Conservation (phyloP, 2,113 vertebrate genomes). For the Pseudorhombus dupliciocellatus region DNA sequence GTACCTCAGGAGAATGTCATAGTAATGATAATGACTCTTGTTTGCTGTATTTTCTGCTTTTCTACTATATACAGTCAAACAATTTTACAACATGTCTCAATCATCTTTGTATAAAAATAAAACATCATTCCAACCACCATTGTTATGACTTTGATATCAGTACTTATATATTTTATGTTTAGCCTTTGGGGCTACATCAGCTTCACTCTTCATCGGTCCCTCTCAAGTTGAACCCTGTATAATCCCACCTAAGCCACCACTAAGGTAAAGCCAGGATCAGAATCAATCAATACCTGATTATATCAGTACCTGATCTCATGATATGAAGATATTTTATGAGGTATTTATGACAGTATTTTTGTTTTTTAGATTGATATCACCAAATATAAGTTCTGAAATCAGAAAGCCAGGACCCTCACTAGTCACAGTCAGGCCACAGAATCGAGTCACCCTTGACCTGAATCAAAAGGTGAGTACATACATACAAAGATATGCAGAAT, state of each 20-base stretch:
- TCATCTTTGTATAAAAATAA: not conserved
- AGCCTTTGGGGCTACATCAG: constrained; percentile 36
- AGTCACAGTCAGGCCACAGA: constrained; percentile 35
- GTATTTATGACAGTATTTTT: not conserved
- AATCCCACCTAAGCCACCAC: constrained; percentile 33
- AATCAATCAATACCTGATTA: not conserved
- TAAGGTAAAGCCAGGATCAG: constrained; percentile 47
- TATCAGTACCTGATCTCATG: not conserved
- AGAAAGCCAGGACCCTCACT: constrained; percentile 7
- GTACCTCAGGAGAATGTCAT: not conserved
- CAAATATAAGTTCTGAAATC: constrained; percentile 26
- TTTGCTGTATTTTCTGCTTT: not conserved
- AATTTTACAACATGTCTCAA: not conserved
- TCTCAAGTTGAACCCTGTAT: constrained; percentile 30
- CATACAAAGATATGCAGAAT: not conserved
- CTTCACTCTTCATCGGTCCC: constrained; percentile 1
- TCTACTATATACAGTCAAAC: not conserved
- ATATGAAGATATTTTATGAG: not conserved
- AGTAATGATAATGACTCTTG: not conserved
- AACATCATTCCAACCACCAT: not conserved
- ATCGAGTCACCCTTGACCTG: constrained; percentile 45
- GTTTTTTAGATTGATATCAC: constrained; percentile 50
- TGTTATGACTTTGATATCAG: not conserved
- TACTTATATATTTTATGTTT: constrained; percentile 10
- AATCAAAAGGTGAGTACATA: constrained; percentile 49